Evolutionary conservation across 1,140 invertebrate species (phyloP), one percentile per base, ranked within the genome.

Genomic region (Orussus abietinus): DNA sequence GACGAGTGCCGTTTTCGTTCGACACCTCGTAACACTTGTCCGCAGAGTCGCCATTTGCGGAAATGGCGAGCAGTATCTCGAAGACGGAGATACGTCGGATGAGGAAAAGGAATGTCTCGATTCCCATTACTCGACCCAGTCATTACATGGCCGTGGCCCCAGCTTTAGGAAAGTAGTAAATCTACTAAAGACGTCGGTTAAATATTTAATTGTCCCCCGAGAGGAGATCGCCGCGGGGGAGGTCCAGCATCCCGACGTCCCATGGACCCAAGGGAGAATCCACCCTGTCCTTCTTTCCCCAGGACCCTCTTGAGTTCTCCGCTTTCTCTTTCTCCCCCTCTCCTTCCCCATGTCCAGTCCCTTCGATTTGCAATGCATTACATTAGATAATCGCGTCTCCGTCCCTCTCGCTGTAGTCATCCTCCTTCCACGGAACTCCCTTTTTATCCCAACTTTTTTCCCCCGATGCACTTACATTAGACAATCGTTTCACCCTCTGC

Each of bases 131-230:
- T n/a, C n/a, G n/a, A n/a, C n/a, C n/a, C n/a, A n/a, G n/a, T n/a
- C n/a, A n/a, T n/a, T n/a, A n/a, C n/a, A n/a, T n/a, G n/a, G n/a
- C n/a, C n/a, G n/a, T n/a, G n/a, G n/a, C n/a, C n/a, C n/a, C n/a
- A n/a, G n/a, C n/a, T 17, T 29, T 11, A 20, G 11, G 29, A 31
- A 35, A 45, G 47, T 42, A 48, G 36, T 48, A 55, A 53, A 51
- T 49, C 39, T 39, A 42, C 42, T 47, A 53, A 50, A 55, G 47
- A 55, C 42, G 33, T 35, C 36, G 38, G 37, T 42, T 57, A 57
- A 59, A 59, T 59, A 59, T 55, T 57, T 57, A 49, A 59, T 52
- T 42, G 40, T 42, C 35, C 44, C 50, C 34, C 26, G 28, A 43
- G 47, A 31, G 37, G n/a, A 21, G 29, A 12, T 20, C 20, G 21